Percentiles rank a stretch among this genome's conserved stretches.
Evolutionary conservation across 2,113 vertebrate species (phyloP).

Genomic region (Nematolebias whitei): DNA sequence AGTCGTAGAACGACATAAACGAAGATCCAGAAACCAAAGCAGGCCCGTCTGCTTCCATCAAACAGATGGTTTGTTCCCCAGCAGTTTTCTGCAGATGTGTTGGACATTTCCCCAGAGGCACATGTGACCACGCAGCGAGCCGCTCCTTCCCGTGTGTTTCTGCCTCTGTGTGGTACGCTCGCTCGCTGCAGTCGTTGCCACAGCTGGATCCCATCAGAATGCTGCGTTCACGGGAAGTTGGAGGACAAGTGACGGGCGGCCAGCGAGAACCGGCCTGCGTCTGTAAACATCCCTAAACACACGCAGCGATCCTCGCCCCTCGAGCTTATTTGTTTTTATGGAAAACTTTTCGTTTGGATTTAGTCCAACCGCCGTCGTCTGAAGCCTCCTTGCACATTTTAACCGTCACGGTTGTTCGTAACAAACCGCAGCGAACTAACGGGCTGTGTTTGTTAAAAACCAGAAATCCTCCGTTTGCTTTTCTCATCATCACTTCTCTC

Average conservation of each 20-base stretch:
- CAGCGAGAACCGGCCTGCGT: conserved; percentile 48
- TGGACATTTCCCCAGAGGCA: conserved; percentile 1
- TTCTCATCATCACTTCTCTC: conserved; percentile 6
- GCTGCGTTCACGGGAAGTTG: conserved; percentile 47
- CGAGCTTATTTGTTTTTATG: conserved; percentile 47
- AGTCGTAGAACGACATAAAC: too few species aligned
- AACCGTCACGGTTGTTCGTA: too few species aligned
- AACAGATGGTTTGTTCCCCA: not conserved
- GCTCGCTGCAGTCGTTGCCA: conserved; percentile 31
- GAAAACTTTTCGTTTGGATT: conserved; percentile 42
- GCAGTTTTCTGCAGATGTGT: not conserved
- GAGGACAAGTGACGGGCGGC: conserved; percentile 37
- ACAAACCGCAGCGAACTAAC: conserved; percentile 15
- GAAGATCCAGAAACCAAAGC: not conserved
- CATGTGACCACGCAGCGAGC: not conserved
- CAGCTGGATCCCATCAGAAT: conserved; percentile 65
- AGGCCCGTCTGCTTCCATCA: not conserved
- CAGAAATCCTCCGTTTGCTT: conserved; percentile 13
- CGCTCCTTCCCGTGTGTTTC: conserved; percentile 8
- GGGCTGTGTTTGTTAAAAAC: conserved; percentile 29
- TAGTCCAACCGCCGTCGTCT: conserved; percentile 35
- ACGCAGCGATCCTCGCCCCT: conserved; percentile 25
- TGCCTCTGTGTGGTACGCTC: conserved; percentile 16
- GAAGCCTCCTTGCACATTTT: conserved; percentile 21
- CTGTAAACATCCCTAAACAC: conserved; percentile 62